Base-by-base conservation (phyloP, 2,888 invertebrate species). In the Gortyna flavago region DNA sequence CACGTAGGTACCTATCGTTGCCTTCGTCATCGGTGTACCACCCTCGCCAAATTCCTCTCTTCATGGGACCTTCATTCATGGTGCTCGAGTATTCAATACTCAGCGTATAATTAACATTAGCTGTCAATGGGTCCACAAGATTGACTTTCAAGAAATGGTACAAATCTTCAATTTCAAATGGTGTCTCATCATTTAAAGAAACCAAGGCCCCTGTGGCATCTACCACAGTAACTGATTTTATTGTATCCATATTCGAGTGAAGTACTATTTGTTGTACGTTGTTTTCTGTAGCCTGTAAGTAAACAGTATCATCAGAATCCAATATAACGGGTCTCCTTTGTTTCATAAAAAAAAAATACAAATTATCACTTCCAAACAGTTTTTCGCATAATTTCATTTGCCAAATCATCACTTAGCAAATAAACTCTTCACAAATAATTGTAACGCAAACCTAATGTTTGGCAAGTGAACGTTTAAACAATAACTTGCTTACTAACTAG, bases 51-150 rank as follows among this genome's bases (percentile, higher is more conserved):
- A 96, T 95, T 48, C 96, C 96, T 86, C 96, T 91, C 72, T 94
- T 95, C 94, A 96, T 93, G 0, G 96, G 96, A 2, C 96, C 96
- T 57, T 94, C 95, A 80, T 96, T 96, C 97, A 97, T 97, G 1
- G 94, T 90, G 71, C 96, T 97, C 0, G 91, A 93, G 77, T 97
- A 97, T 3, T 92, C 90, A 75, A 97, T 96, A 16, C 88, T 91
- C 6, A 97, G 82, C 0, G 94, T 94, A 76, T 97, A 97, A 3
- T 92, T 91, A 1, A 77, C 87, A 0, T 91, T 90, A 8, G 88
- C 86, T 5, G 62, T 79, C 59, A 97, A 87, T 0, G 90, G 35
- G 11, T 92, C 65, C 0, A 83, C 83, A 9, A 97, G 81, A 44
- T 94, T 94, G 2, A 97, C 91, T 65, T 90, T 95, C 13, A 96